phyloP scores from a whole-genome alignment of 2,888 invertebrate genomes.

The Watsonalla binaria region DNA sequence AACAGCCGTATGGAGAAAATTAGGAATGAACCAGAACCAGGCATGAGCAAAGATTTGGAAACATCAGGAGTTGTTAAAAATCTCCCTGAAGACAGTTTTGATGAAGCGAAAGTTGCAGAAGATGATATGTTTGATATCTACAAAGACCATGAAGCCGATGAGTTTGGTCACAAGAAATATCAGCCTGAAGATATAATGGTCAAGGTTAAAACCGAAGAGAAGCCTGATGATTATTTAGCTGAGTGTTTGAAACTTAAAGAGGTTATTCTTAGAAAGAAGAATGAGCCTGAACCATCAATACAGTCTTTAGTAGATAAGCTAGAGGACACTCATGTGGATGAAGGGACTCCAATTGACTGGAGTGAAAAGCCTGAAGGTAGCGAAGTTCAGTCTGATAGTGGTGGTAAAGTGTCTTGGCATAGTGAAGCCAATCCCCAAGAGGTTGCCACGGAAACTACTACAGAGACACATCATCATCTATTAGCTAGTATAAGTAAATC shows the following conservation, averaged over 20 bases:
- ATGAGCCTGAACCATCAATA: constrained; percentile 47
- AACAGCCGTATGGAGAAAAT: constrained; percentile 39
- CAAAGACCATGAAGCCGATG: constrained; percentile 60
- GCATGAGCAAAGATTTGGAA: constrained; percentile 21
- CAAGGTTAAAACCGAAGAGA: constrained; percentile 33
- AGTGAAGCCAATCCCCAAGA: neutral
- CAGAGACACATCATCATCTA: constrained; percentile 68
- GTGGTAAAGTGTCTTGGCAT: constrained; percentile 7
- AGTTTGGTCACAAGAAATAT: constrained; percentile 73
- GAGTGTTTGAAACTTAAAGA: constrained; percentile 65
- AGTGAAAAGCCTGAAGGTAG: neutral
- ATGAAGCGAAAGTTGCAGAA: constrained; percentile 47
- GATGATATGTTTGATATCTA: constrained; percentile 74
- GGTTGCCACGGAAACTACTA: constrained; percentile 20
- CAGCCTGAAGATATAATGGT: constrained; percentile 56
- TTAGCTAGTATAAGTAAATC: constrained; percentile 84
- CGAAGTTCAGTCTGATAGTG: neutral
- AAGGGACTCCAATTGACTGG: neutral
- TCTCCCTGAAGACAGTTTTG: constrained; percentile 59
- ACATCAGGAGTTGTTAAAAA: constrained; percentile 41
- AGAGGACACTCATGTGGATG: constrained; percentile 52
- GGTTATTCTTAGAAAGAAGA: constrained; percentile 52
- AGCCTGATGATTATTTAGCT: constrained; percentile 48
- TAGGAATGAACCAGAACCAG: constrained; percentile 31
- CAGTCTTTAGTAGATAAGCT: constrained; percentile 56